Conservation (phyloP, 2,888 invertebrate species). For the Athripsodes cinereus region DNA sequence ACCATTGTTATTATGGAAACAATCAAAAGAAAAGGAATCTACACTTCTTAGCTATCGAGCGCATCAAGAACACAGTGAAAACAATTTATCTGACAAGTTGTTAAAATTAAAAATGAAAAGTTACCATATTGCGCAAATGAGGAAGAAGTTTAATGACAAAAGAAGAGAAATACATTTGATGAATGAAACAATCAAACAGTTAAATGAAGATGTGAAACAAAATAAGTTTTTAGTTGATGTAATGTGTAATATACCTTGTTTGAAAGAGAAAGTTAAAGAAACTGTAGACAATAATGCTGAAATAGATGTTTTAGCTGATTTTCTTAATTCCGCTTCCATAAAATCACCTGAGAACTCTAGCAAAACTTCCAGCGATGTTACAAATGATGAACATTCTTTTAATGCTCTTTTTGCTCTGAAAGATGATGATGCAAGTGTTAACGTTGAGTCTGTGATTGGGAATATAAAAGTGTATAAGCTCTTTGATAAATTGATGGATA, state of each 20-base stretch:
- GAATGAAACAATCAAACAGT: conserved; percentile 8
- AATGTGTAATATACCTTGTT: conserved; percentile 10
- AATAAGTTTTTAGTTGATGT: conserved; percentile 8
- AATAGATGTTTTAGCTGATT: conserved; percentile 9
- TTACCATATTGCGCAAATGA: neutral
- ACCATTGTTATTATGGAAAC: conserved; percentile 10
- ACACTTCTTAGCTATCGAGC: neutral
- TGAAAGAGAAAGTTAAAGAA: conserved; percentile 11
- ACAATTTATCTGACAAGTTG: neutral
- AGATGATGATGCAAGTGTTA: conserved; percentile 1
- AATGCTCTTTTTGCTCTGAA: neutral
- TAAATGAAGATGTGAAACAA: conserved; percentile 13
- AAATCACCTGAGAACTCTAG: neutral
- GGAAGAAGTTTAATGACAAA: conserved; percentile 3
- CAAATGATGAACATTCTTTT: neutral
- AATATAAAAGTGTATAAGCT: conserved; percentile 11
- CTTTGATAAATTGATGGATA: conserved; percentile 6
- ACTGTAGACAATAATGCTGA: conserved; percentile 4
- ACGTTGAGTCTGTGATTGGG: conserved; percentile 12
- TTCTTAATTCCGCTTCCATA: neutral
- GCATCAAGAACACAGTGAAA: conserved; percentile 2
- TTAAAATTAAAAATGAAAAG: conserved; percentile 16
- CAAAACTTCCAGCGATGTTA: neutral
- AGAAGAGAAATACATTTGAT: conserved; percentile 13
- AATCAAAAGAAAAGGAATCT: neutral